Evolutionary conservation across 2,113 vertebrate species (phyloP).

Genomic region (Pipra filicauda): DNA sequence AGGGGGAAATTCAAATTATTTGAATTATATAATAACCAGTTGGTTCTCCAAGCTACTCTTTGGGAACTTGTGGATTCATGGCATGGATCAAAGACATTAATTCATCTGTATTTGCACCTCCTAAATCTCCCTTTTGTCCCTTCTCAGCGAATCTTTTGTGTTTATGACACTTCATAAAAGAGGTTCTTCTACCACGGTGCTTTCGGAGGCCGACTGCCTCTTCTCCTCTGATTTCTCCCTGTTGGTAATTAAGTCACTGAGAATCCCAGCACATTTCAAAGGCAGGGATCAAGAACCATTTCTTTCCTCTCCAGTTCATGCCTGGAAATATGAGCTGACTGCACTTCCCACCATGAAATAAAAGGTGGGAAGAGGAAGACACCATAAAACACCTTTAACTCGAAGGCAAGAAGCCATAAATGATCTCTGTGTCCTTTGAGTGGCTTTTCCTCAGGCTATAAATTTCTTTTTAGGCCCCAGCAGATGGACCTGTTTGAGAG

Average conservation of each 20-base stretch:
- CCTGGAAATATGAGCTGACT: not conserved
- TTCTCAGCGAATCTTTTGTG: not conserved
- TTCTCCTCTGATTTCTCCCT: not conserved
- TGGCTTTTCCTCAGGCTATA: not conserved
- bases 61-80: not conserved
- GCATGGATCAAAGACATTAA: slow-evolving; percentile 10
- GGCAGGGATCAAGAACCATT: not conserved
- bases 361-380: not conserved
- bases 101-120: not conserved
- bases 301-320: not conserved
- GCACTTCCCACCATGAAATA: not conserved
- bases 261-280: not conserved
- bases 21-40: not conserved
- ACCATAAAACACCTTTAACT: not conserved
- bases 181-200: not conserved
- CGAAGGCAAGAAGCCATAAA: slow-evolving; percentile 18
- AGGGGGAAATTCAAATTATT: not conserved
- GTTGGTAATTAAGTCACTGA: not conserved
- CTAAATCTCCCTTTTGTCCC: not conserved
- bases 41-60: not conserved
- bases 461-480: not conserved
- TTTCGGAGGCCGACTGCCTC: not conserved
- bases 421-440: not conserved
- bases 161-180: not conserved
- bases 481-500: not conserved